phyloP scores from a whole-genome alignment of 2,888 invertebrate genomes.

The Spodoptera picta region DNA sequence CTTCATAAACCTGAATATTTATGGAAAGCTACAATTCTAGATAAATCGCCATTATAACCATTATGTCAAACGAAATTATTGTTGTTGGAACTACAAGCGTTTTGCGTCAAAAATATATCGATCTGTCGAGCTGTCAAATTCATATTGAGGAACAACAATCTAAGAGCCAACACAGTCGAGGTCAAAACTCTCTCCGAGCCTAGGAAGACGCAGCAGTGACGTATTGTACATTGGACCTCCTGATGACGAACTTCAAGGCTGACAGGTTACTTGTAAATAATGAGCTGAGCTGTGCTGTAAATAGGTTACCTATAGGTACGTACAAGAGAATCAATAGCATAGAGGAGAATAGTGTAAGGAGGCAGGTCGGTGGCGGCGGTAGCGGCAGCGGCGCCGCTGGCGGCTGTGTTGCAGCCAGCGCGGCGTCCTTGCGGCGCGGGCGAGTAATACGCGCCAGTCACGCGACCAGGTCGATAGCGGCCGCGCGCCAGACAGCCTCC shows the following conservation, averaged over 20 bases:
- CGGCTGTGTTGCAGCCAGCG: slow-evolving; percentile 83
- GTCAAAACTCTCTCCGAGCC: slow-evolving; percentile 8
- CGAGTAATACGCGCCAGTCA: slow-evolving; percentile 80
- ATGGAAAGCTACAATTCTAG: slow-evolving; percentile 14
- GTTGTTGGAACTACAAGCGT: slow-evolving; percentile 22
- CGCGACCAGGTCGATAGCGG: slow-evolving; percentile 88
- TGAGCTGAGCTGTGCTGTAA: slow-evolving; percentile 35
- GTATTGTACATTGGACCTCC: slow-evolving; percentile 21
- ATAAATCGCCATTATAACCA: slow-evolving; percentile 9
- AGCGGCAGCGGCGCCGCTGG: slow-evolving; percentile 65
- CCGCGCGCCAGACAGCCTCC: slow-evolving; percentile 83
- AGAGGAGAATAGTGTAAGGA: slow-evolving; percentile 58
- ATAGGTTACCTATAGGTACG: slow-evolving; percentile 42
- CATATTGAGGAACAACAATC: slow-evolving; percentile 34
- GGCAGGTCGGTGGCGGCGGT: slow-evolving; percentile 63
- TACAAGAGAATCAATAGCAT: slow-evolving; percentile 43
- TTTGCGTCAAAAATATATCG: slow-evolving; percentile 45
- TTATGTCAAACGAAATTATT: slow-evolving; percentile 24
- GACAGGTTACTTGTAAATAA: slow-evolving; percentile 45
- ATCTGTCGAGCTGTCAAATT: slow-evolving; percentile 39
- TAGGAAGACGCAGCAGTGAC: slow-evolving; percentile 3
- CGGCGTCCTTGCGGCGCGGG: slow-evolving; percentile 81
- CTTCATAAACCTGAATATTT: slow-evolving; percentile 10
- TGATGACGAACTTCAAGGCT: slow-evolving; percentile 12
- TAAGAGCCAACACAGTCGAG: slow-evolving; percentile 1